Base-by-base conservation (phyloP, 2,113 vertebrate species). In the Rhodinocichla rosea region DNA sequence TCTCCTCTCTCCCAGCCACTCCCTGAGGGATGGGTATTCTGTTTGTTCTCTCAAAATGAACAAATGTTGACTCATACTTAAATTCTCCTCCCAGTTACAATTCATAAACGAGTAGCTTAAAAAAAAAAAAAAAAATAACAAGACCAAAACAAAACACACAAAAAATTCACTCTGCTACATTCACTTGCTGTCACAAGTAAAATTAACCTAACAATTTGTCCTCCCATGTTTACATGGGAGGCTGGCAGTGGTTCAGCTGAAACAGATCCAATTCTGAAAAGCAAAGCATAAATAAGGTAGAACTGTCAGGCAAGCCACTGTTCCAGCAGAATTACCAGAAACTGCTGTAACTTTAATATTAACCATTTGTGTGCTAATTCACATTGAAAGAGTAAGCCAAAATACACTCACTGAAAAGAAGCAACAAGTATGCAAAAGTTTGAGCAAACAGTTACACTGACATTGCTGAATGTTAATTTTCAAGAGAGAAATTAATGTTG, bases 221-320 rank as follows among this genome's bases (percentile, higher is more conserved):
- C 89, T 94, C 63, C 78, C 24, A 0, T 90, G 90, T 93, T 96
- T 88, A 90, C 33, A 93, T 1, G 40, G 39, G 47, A 93, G 76
- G 68, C 56, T 94, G 88, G 93, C 92, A 93, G 3, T 4, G 26
- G 83, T 39, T 92, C 91, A 95, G 76, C 5, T 95, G 93, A 92
- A 93, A 94, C 49, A 71, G 40, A 75, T 69, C 76, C 90, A 89
- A 13, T 27, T 87, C 28, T 56, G 73, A 81, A 80, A 87, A 87
- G 74, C 65, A 73, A 84, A 96, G 78, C 74, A 92, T 65, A 87
- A 91, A 55, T 78, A 82, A 92, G 92, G 89, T 87, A 52, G 80
- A 87, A 53, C 78, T 84, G 49, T 75, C 80, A 87, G 74, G 21
- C 65, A 53, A 91, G 56, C 59, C 77, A 56, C n/a, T 45, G 39